Conservation (phyloP, 2,113 vertebrate genomes). For the Crotalus tigris region DNA sequence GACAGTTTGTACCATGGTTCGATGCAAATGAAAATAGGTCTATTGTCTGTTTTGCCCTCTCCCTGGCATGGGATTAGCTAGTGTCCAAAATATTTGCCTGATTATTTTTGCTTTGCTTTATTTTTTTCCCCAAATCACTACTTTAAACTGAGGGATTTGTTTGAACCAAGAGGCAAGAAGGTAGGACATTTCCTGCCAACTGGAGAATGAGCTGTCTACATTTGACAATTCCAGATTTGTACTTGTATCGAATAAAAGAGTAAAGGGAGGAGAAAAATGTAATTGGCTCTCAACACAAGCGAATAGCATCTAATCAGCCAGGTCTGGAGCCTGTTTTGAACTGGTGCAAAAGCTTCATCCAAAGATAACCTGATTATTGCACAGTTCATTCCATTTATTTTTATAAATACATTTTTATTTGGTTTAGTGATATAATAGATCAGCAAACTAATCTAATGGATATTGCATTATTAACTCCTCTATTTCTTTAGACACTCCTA, state of each 20-base stretch:
- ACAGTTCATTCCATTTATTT: background rate
- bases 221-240: background rate
- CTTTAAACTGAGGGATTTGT: background rate
- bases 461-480: background rate
- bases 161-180: background rate
- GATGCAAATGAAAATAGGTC: background rate
- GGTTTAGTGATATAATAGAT: background rate
- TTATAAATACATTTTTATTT: background rate
- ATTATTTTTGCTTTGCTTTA: background rate
- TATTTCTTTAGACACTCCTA: background rate
- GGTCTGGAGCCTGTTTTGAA: background rate
- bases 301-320: background rate
- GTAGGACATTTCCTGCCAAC: background rate
- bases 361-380: background rate
- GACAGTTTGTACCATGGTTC: background rate
- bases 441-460: background rate
- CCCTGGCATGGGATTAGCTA: background rate
- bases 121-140: background rate
- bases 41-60: background rate
- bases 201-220: background rate
- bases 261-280: rapidly evolving
- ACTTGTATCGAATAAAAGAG: background rate
- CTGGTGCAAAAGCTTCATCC: background rate
- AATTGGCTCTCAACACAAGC: background rate
- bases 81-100: background rate